Evolutionary conservation across 2,888 invertebrate genomes (phyloP).

Genomic region (Resseliella maxima): DNA sequence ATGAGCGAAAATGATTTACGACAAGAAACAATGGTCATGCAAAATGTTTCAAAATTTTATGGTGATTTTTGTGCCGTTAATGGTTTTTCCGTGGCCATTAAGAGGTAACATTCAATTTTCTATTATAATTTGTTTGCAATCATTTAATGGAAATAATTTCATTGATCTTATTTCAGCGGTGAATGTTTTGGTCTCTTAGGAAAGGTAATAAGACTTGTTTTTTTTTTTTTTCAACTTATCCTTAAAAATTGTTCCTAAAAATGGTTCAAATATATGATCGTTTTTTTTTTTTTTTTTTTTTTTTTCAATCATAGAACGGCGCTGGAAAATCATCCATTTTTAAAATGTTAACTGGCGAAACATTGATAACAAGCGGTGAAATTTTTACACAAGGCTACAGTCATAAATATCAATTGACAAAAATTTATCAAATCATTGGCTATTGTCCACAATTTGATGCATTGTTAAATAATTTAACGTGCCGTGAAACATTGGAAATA

Average conservation of each 20-base stretch:
- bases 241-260: too few relatives aligned
- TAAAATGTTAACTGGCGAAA: conserved; percentile 90
- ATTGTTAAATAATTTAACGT: conserved; percentile 76
- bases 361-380: conserved; percentile 76
- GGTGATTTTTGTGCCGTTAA: conserved; percentile 82
- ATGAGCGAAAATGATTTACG: conserved; percentile 65
- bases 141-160: too few relatives aligned
- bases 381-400: conserved; percentile 75
- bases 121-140: too few relatives aligned
- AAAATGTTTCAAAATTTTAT: conserved; percentile 80
- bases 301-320: too few relatives aligned
- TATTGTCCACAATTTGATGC: conserved; percentile 85
- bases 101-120: too few relatives aligned
- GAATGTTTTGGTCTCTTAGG: conserved; percentile 88
- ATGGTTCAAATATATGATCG: too few relatives aligned
- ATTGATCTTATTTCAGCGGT: conserved; percentile 66
- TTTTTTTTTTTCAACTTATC: too few relatives aligned
- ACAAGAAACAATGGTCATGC: conserved; percentile 71
- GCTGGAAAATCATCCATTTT: conserved; percentile 91
- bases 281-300: too few relatives aligned
- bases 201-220: too few relatives aligned
- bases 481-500: conserved; percentile 75
- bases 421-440: conserved; percentile 73
- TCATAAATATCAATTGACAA: conserved; percentile 70
- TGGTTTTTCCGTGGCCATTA: conserved; percentile 72